Evolutionary conservation across 2,888 invertebrate species (phyloP).

Genomic region (Macaria notata): DNA sequence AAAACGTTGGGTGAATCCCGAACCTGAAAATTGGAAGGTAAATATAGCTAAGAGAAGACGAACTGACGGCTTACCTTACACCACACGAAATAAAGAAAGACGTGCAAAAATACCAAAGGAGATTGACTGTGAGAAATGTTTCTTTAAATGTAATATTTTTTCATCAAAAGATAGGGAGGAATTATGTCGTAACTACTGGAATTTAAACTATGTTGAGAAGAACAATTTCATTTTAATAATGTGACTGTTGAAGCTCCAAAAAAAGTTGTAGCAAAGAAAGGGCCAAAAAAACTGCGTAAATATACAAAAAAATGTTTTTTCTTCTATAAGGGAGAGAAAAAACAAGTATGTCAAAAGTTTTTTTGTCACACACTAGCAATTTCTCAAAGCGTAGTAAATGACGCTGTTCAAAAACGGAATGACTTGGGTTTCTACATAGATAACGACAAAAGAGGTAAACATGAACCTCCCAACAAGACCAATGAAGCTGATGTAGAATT

Average conservation of each 20-base stretch:
- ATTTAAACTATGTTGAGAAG: slow-evolving; percentile 4
- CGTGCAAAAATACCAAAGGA: slow-evolving; percentile 10
- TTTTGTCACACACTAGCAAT: too few relatives aligned
- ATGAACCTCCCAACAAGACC: too few relatives aligned
- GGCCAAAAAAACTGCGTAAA: too few relatives aligned
- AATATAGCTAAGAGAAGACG: slow-evolving; percentile 11
- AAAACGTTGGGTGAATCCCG: slow-evolving; percentile 19
- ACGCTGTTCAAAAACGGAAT: too few relatives aligned
- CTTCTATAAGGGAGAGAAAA: too few relatives aligned
- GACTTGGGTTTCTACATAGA: too few relatives aligned
- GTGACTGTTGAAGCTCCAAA: too few relatives aligned
- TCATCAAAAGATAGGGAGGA: slow-evolving; percentile 4
- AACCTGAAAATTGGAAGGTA: slow-evolving; percentile 10
- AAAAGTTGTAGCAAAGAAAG: background rate
- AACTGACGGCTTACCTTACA: slow-evolving; percentile 8
- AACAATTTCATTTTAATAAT: slow-evolving; percentile 9
- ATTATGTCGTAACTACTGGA: slow-evolving; percentile 8
- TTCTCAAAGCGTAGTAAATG: too few relatives aligned
- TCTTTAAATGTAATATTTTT: slow-evolving; percentile 8
- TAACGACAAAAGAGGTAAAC: too few relatives aligned
- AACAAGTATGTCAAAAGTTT: too few relatives aligned
- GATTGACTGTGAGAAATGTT: slow-evolving; percentile 11
- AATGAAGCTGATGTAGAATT: too few relatives aligned
- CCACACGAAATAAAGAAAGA: slow-evolving; percentile 6
- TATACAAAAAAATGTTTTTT: too few relatives aligned